Percentiles rank a stretch among this genome's conserved stretches.
Evolutionary conservation across 2,797 vertebrate genomes (phyloP).

Genomic region (Microctenopoma steveboyesi): DNA sequence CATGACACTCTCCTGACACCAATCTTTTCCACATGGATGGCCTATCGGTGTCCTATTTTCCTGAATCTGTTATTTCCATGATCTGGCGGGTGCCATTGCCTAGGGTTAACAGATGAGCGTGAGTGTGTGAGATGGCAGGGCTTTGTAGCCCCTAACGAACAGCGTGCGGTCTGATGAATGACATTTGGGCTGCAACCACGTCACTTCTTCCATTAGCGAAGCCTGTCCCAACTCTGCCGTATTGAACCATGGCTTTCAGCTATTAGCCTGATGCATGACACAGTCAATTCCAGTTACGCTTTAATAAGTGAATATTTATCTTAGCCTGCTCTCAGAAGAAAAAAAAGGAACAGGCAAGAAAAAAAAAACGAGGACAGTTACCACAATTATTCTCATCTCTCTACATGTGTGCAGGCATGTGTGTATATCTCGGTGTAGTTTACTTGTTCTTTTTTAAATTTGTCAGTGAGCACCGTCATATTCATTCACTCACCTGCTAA

Average conservation of each 20-base stretch:
- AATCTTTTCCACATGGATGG: constrained; percentile 82
- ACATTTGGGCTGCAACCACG: constrained; percentile 89
- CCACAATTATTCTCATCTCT: constrained; percentile 64
- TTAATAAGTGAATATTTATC: constrained; percentile 95
- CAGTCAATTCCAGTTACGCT: constrained; percentile 95
- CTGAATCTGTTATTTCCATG: constrained; percentile 85
- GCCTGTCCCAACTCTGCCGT: constrained; percentile 92
- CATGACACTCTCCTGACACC: constrained; percentile 74
- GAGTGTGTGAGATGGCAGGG: constrained; percentile 90
- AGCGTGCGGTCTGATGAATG: constrained; percentile 94
- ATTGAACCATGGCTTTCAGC: constrained; percentile 93
- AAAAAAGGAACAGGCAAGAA: constrained; percentile 43
- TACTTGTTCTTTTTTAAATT: constrained; percentile 41
- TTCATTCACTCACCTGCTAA: constrained; percentile 48
- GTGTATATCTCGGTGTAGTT: constrained; percentile 21
- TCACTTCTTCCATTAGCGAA: constrained; percentile 99
- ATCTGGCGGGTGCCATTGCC: constrained; percentile 86
- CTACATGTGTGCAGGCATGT: constrained; percentile 34
- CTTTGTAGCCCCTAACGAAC: constrained; percentile 93
- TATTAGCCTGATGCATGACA: constrained; percentile 98
- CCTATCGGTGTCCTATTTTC: constrained; percentile 81
- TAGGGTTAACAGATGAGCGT: constrained; percentile 92
- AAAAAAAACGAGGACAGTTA: constrained; percentile 37
- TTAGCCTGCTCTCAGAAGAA: constrained; percentile 72
- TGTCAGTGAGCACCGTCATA: constrained; percentile 28